Base-by-base conservation (phyloP, 2,797 vertebrate genomes). In the Hozukius guyotensis region DNA sequence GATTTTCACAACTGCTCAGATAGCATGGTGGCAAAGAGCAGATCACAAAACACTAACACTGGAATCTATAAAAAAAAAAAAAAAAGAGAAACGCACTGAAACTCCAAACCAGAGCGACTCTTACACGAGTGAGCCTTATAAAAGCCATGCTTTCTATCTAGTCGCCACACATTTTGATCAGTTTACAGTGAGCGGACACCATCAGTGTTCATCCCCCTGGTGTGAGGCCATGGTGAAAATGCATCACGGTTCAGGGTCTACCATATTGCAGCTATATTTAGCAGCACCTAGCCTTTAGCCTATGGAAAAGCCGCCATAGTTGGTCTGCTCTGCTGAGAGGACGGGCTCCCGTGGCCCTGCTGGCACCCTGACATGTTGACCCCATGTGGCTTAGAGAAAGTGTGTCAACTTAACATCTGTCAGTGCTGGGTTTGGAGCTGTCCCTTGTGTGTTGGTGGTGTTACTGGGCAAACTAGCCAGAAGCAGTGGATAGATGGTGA, bases 351-450 rank as follows among this genome's bases (percentile, higher is more conserved):
- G 34, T 62, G 87, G 82, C 86, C 88, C 82, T 65, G 63, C 83
- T 90, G 93, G 91, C 89, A 78, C 76, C 77, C 77, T 91, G 93
- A 88, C 92, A 90, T 65, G 72, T 61, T 92, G 93, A 94, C 92
- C 93, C 86, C 81, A 89, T 92, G 91, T 85, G 87, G 90, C 86
- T 77, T 66, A 71, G 77, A 83, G 84, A 92, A 93, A 94, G 88
- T 94, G 85, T 93, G 93, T 93, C 93, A 94, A 74, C 83, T 78
- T 78, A 90, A 92, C 94, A 94, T 93, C 93, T 94, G 93, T 89
- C 91, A 89, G 73, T 83, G 85, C 70, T 36, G 79, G 79, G 82
- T 72, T 46, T 83, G 84, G 78, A 83, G 77, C 85, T 87, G 70
- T 90, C 88, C 84, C 90, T 55, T 38, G 88, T 88, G 89, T 87